phyloP scores from a whole-genome alignment of 2,888 invertebrate genomes.

The Seira musarum region DNA sequence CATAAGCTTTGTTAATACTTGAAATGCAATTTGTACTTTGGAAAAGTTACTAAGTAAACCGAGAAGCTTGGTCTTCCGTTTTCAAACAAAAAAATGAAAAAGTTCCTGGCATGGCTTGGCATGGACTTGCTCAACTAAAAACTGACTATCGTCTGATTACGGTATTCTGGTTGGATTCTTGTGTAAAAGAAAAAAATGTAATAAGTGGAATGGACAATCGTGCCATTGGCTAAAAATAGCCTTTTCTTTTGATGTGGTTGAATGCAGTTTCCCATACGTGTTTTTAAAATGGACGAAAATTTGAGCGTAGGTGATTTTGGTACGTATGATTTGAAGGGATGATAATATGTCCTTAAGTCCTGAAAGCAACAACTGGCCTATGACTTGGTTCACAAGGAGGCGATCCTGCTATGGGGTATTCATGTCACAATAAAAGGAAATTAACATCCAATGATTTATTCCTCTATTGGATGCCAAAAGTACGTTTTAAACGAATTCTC shows the following conservation, averaged over 20 bases:
- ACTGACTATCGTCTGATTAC: neutral
- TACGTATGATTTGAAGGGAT: neutral
- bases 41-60: neutral
- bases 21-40: no score
- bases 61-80: neutral
- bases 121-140: no score
- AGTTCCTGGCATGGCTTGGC: no score
- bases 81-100: neutral
- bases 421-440: constrained; percentile 1
- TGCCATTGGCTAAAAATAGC: constrained; percentile 5
- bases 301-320: neutral
- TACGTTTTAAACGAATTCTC: no score
- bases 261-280: no score
- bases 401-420: neutral
- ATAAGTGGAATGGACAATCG: constrained; percentile 2
- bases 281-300: no score
- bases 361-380: constrained; percentile 3
- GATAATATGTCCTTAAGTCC: neutral
- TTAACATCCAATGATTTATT: constrained; percentile 1
- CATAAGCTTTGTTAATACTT: no score
- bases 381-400: no score
- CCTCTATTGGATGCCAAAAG: neutral
- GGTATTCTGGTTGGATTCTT: neutral
- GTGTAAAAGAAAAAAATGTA: neutral
- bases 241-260: neutral